phyloP scores from a whole-genome alignment of 2,797 vertebrate species.

The Antennarius maculatus region DNA sequence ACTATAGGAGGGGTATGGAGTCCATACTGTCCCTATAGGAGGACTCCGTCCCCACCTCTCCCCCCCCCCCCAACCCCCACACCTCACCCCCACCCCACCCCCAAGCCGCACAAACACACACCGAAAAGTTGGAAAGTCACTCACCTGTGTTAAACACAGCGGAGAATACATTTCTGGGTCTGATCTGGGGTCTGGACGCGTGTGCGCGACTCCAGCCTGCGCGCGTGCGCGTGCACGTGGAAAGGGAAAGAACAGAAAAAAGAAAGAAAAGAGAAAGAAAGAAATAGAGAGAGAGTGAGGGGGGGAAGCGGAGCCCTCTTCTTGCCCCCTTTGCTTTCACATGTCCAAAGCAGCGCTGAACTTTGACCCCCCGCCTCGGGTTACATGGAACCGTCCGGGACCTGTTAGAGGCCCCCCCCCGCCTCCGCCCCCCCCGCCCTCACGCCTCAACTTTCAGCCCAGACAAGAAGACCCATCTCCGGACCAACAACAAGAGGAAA shows the following conservation, averaged over 20 bases:
- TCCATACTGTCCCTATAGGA: not conserved
- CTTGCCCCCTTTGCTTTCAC: constrained; percentile 91
- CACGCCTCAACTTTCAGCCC: constrained; percentile 73
- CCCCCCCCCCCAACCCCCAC: no score
- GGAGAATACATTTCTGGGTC: constrained; percentile 87
- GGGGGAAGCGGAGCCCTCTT: constrained; percentile 79
- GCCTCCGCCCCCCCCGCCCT: no score
- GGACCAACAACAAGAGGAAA: constrained; percentile 38
- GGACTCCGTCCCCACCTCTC: no score
- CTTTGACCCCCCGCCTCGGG: constrained; percentile 93
- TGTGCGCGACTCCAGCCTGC: constrained; percentile 50
- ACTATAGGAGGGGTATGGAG: not conserved
- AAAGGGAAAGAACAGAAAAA: not conserved
- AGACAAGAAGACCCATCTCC: constrained; percentile 62
- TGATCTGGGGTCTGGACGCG: constrained; percentile 66
- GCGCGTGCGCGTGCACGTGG: constrained; percentile 40
- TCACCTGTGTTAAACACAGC: constrained; percentile 89
- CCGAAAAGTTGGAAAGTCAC: constrained; percentile 59
- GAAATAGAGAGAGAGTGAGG: constrained; percentile 55
- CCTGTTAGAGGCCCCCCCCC: constrained; percentile 82
- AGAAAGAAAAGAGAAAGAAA: constrained; percentile 12
- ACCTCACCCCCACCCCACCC: no score
- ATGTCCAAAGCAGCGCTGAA: constrained; percentile 93
- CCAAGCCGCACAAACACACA: not conserved
- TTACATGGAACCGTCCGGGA: constrained; percentile 84